Evolutionary conservation across 2,888 invertebrate species (phyloP), one percentile per base, ranked within the genome.

Genomic region (Drosophila neonasuta): DNA sequence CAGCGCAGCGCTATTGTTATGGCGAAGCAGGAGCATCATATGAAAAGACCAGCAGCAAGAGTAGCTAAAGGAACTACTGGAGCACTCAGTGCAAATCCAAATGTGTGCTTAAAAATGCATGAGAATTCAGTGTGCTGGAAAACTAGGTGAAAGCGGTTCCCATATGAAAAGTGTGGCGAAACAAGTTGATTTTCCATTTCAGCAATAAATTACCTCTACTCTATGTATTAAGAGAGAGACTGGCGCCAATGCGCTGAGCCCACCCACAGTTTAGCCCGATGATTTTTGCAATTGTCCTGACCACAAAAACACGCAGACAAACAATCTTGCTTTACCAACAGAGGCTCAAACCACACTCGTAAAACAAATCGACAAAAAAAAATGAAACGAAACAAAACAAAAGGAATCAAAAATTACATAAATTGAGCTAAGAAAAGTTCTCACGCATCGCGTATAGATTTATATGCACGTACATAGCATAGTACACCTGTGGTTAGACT

Each of bases 101-200:
- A 68, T 73, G 75, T 70, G 64, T 66, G 67, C 61, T 82, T 67
- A 86, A 86, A 82, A 78, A 86, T 82, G 71, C 81, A 82, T 86
- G 78, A 77, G 69, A 67, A 71, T 45, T 68, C 76, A 73, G 62
- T 73, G 60, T 52, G 66, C 61, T 46, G 79, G 74, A 80, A 80
- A 77, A 72, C 68, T 74, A 64, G 68, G 73, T 65, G 64, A 74
- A 59, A 58, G 68, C 61, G 30, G 44, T 32, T 30, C 45, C n/a
- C 44, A 39, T n/a, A 65, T 42, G 34, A 42, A 46, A 13, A 50
- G 45, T 39, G 39, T 41, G 49, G 46, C 29, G 59, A 61, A 45
- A 41, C 39, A 56, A 60, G 60, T 73, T 66, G 64, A 71, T 86
- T 78, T 83, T 73, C 73, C 73, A 80, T 80, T 81, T 71, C 66